phyloP scores from a whole-genome alignment of 2,888 invertebrate species.

The Rambutsinella grinnellia region DNA sequence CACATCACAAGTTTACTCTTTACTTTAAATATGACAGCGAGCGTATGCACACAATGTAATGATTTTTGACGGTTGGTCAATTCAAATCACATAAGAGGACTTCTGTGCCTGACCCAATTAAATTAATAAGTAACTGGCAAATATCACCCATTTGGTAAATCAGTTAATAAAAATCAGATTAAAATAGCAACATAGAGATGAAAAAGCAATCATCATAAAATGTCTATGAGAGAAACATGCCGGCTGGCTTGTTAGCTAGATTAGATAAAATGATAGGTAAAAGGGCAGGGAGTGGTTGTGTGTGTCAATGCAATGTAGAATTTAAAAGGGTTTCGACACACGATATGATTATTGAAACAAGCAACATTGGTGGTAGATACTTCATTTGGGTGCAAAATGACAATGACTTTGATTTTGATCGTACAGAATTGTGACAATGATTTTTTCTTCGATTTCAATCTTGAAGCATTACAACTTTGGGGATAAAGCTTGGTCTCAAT shows the following conservation, averaged over 20 bases:
- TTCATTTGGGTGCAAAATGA: not conserved
- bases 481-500: no score
- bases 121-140: slow-evolving; percentile 20
- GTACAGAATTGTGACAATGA: no score
- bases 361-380: no score
- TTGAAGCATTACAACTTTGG: no score
- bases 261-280: not conserved
- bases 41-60: no score
- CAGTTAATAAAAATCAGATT: not conserved
- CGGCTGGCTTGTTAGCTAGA: not conserved
- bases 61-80: no score
- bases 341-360: no score
- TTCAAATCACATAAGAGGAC: no score
- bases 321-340: not conserved
- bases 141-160: slow-evolving; percentile 1
- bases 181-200: not conserved
- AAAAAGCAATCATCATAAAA: no score
- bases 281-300: not conserved
- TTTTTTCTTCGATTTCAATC: no score
- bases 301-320: slow-evolving; percentile 4
- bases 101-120: slow-evolving; percentile 48
- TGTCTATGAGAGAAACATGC: not conserved
- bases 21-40: no score
- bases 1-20: no score
- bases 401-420: not conserved